Evolutionary conservation across 2,113 vertebrate genomes (phyloP).

Genomic region (Baryphthengus martii): DNA sequence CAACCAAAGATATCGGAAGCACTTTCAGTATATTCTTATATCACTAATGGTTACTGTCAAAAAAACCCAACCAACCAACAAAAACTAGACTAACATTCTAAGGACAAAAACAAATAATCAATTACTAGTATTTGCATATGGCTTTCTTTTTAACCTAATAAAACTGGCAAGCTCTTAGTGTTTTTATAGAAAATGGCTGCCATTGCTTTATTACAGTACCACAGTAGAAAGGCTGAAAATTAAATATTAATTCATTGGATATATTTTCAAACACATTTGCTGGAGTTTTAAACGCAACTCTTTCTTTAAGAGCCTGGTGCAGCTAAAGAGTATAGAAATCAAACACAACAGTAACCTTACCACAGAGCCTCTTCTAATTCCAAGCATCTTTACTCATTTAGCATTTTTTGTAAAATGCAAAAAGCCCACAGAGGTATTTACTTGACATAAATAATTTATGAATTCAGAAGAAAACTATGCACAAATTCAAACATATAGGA

Average conservation of each 20-base stretch:
- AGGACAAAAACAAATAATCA: neutral
- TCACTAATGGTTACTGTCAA: neutral
- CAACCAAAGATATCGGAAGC: neutral
- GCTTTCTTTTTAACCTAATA: neutral
- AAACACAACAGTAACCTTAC: neutral
- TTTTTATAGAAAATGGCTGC: neutral
- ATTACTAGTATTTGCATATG: neutral
- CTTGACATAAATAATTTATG: neutral
- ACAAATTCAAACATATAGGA: neutral
- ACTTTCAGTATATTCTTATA: neutral
- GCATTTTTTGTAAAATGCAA: neutral
- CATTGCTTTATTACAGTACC: neutral
- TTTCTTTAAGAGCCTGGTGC: neutral
- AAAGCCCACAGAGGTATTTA: neutral
- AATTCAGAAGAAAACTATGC: neutral
- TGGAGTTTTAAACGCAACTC: neutral
- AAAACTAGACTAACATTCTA: neutral
- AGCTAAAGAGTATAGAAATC: neutral
- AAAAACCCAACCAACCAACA: no score
- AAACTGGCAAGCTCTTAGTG: neutral
- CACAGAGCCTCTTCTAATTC: neutral
- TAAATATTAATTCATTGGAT: neutral
- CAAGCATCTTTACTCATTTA: neutral
- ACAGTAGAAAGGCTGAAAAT: neutral
- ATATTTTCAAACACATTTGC: neutral